A percentile compares a stretch with the other conserved stretches of the same genome.
Evolutionary conservation across 2,797 vertebrate genomes (phyloP).

Genomic region (Chrysocyon brachyurus): DNA sequence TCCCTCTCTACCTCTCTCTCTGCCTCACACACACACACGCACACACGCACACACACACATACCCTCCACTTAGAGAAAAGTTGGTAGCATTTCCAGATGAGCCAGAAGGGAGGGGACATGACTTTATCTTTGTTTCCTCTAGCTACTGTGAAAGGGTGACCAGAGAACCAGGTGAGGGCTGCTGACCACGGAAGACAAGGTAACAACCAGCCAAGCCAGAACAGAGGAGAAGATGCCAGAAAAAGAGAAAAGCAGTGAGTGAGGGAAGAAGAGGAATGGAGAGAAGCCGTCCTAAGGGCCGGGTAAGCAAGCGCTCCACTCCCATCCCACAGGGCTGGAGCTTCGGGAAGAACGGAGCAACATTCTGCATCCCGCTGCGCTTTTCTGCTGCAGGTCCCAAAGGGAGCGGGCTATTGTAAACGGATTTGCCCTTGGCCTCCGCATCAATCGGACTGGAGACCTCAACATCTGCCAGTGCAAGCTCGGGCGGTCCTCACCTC

Average conservation of each 20-base stretch:
- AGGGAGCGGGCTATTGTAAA: not conserved
- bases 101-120: not conserved
- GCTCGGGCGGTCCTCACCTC: not conserved
- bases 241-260: not conserved
- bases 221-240: not conserved
- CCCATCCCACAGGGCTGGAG: rapidly evolving
- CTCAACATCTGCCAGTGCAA: not conserved
- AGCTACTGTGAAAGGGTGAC: not conserved
- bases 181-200: not conserved
- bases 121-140: not conserved
- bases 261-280: rapidly evolving
- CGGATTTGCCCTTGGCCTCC: constrained; percentile 23
- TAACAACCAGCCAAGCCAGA: not conserved
- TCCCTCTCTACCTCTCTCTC: no score
- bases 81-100: not conserved
- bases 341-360: not conserved
- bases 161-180: not conserved
- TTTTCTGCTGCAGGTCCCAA: not conserved
- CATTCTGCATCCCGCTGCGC: no score
- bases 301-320: not conserved
- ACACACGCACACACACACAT: no score
- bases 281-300: not conserved
- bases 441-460: constrained; percentile 9
- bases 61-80: not conserved
- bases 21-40: not conserved